A percentile compares a stretch with the other conserved stretches of the same genome.
These are phyloP conservation scores for Leucosticte australis DNA, from an alignment of 2,113 vertebrate species.

Conservation along the genomic window DNA sequence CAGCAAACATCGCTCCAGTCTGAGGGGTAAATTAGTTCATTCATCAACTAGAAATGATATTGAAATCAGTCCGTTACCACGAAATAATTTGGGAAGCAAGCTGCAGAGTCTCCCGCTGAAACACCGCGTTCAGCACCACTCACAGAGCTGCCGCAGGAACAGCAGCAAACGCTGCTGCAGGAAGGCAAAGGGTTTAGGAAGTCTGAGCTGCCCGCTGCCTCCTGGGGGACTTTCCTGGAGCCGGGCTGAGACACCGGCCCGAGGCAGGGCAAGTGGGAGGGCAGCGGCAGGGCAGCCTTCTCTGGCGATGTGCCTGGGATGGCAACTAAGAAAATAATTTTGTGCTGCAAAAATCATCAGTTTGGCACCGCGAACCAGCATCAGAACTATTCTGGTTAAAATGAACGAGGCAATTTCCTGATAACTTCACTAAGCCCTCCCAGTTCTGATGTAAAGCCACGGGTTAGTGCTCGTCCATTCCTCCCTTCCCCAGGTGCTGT, in stretches of 20 bases:
- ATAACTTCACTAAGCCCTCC: background rate
- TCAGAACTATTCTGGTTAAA: background rate
- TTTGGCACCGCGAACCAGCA: background rate
- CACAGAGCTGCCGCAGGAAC: background rate
- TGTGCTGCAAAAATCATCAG: background rate
- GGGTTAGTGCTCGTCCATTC: conserved; percentile 20
- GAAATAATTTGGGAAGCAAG: background rate
- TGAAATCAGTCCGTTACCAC: background rate
- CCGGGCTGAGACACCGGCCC: background rate
- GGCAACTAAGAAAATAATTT: background rate
- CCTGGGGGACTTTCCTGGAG: background rate
- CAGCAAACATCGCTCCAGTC: background rate
- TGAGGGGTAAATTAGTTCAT: background rate
- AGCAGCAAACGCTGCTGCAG: background rate
- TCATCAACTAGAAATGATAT: background rate
- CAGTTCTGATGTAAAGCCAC: background rate
- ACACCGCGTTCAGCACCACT: background rate
- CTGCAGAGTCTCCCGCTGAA: background rate
- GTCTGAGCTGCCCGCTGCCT: background rate
- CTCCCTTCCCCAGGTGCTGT: conserved; percentile 68
- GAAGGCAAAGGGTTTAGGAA: background rate
- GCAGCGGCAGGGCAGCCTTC: background rate
- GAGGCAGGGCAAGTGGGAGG: background rate
- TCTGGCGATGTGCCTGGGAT: background rate
- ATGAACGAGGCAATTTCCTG: background rate